A percentile compares a stretch with the other conserved stretches of the same genome.
phyloP scores from a whole-genome alignment of 64 coral and sea anemone species.

The Pachyseris speciosa region DNA sequence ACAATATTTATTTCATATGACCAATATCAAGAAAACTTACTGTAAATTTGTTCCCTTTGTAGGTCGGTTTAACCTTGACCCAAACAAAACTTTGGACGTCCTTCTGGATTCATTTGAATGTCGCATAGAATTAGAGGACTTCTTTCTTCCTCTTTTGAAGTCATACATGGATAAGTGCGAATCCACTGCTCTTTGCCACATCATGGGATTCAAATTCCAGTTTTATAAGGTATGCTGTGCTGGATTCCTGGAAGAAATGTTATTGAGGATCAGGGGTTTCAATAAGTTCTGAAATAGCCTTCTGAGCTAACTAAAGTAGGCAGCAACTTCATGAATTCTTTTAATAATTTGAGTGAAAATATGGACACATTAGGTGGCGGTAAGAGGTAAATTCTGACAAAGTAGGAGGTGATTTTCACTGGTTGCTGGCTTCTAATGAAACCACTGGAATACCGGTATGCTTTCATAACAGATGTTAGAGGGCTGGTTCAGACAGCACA shows the following conservation, averaged over 20 bases:
- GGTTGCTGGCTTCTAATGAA: too few relatives aligned
- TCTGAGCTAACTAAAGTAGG: too few relatives aligned
- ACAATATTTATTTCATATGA: background rate
- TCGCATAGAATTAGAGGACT: conserved; percentile 76
- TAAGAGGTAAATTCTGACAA: too few relatives aligned
- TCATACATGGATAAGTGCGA: conserved; percentile 86
- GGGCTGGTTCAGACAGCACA: too few relatives aligned
- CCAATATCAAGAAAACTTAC: background rate
- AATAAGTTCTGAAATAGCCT: too few relatives aligned
- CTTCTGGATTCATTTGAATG: conserved; percentile 96
- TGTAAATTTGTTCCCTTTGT: background rate
- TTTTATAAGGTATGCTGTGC: conserved; percentile 91
- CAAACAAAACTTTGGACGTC: conserved; percentile 92
- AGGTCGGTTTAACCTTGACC: conserved; percentile 97
- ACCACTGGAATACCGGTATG: too few relatives aligned
- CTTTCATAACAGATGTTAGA: too few relatives aligned
- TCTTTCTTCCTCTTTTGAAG: conserved; percentile 93
- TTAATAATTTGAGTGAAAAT: too few relatives aligned
- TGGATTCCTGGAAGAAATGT: background rate
- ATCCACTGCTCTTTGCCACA: conserved; percentile 90
- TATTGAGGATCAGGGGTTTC: too few relatives aligned
- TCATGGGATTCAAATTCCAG: conserved; percentile 98
- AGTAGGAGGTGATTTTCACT: too few relatives aligned
- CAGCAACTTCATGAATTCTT: too few relatives aligned
- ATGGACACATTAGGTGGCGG: too few relatives aligned